Evolutionary conservation across 2,113 vertebrate genomes (phyloP).

Genomic region (Ia io): DNA sequence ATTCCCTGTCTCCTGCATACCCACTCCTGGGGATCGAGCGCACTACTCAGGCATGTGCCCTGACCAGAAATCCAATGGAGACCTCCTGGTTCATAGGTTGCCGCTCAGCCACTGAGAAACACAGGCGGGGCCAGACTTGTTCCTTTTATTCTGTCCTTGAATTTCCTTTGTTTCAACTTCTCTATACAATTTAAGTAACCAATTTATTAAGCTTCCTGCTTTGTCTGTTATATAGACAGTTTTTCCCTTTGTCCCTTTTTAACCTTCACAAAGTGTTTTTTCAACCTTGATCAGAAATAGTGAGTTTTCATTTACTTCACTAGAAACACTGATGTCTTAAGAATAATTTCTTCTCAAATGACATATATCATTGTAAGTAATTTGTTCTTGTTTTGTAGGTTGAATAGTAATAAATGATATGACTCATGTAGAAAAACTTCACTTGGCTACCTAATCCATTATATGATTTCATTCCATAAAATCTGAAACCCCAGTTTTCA

Average conservation of each 20-base stretch:
- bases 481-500: not conserved
- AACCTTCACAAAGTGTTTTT: not conserved
- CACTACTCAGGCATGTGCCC: too few relatives aligned
- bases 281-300: not conserved
- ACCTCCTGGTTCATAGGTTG: too few relatives aligned
- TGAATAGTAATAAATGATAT: not conserved
- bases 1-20: too few relatives aligned
- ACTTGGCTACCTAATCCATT: not conserved
- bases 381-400: not conserved
- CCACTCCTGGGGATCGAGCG: accelerated
- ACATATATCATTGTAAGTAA: not conserved
- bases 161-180: not conserved
- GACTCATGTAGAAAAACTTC: not conserved
- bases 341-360: not conserved
- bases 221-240: not conserved
- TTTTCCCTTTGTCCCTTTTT: not conserved
- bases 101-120: too few relatives aligned
- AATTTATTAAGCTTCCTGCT: not conserved
- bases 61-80: too few relatives aligned
- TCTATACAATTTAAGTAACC: not conserved
- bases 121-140: too few relatives aligned
- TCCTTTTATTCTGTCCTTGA: not conserved
- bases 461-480: not conserved
- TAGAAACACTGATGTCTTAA: not conserved
- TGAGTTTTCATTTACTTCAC: not conserved